Base-by-base conservation (phyloP, 1,140 invertebrate species). In the Procambarus virginalis region DNA sequence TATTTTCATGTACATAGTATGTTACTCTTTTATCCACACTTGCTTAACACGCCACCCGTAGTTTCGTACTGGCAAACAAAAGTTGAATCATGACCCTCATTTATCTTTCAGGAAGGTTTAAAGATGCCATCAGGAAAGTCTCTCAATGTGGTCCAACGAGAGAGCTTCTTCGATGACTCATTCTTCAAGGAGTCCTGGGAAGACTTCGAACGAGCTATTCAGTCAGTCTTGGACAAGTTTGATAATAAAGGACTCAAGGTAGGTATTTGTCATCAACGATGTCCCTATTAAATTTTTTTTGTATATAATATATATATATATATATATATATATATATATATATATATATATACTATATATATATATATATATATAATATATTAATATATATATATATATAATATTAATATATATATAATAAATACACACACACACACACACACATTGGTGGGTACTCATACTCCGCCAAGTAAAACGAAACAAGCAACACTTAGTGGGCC, bases 161-260 rank as follows among this genome's bases (percentile, higher is more conserved):
- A 91, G 49, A 76, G 88, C 10, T 91, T 91, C 60, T 83, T 89
- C 60, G 81, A 88, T 34, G 91, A 91, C 58, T 49, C 86, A n/a
- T 91, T 91, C 82, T 91, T 91, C 86, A 84, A 64, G 51, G 91
- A 91, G 49, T 68, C 81, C 48, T 89, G 86, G 86, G 80, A 68
- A 20, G 86, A 84, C 73, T 91, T 91, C 76, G 91, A 91, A 60
- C 14, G 91, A 9, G 86, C 91, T 22, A n/a, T 91, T 17, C 86
- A 89, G 82, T 49, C 49, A 70, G 76, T 90, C 14, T 45, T 85
- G 58, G 82, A 81, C 34, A 80, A 85, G 75, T 80, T 91, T 20
- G 78, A 84, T 6, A 79, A 83, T 34, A 84, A 51, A 55, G 86
- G 90, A 76, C 70, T 86, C 34, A 76, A 81, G 85, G 85, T 81